Evolutionary conservation across 2,797 vertebrate genomes (phyloP).

Genomic region (Halcyon chelicuti): DNA sequence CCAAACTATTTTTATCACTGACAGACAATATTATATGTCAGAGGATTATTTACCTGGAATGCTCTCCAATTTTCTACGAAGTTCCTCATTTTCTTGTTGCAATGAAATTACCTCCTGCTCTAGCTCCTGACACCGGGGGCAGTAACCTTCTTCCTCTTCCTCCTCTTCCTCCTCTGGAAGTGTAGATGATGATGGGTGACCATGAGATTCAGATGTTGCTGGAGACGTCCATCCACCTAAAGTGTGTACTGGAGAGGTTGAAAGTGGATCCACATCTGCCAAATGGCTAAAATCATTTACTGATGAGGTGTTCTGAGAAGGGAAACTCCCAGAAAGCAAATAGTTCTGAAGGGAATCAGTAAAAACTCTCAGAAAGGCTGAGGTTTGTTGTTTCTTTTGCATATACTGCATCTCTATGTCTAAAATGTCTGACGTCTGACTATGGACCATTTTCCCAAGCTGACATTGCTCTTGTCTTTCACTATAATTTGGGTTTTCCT

Average conservation of each 20-base stretch:
- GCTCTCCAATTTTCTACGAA: conserved; percentile 93
- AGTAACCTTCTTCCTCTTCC: conserved; percentile 90
- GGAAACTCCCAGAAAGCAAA: conserved; percentile 89
- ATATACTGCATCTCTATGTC: conserved; percentile 88
- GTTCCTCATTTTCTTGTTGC: conserved; percentile 98
- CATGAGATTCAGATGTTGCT: conserved; percentile 94
- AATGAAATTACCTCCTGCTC: conserved; percentile 98
- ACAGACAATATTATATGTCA: neutral
- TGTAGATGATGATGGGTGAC: conserved; percentile 95
- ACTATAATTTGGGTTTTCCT: conserved; percentile 84
- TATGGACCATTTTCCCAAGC: conserved; percentile 82
- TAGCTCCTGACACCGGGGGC: conserved; percentile 94
- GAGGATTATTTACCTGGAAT: conserved; percentile 86
- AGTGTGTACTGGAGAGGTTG: conserved; percentile 88
- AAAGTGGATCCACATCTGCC: conserved; percentile 83
- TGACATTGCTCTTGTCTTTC: conserved; percentile 84
- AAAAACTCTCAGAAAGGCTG: conserved; percentile 94
- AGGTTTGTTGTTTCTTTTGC: conserved; percentile 94
- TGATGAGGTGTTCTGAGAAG: conserved; percentile 79
- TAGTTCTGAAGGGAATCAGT: conserved; percentile 98
- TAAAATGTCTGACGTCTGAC: conserved; percentile 82
- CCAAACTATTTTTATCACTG: neutral
- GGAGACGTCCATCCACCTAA: conserved; percentile 95
- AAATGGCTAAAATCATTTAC: conserved; percentile 83
- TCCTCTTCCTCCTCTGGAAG: conserved; percentile 97